Percentiles rank a stretch among this genome's conserved stretches.
Conservation (phyloP, 2,113 vertebrate genomes). For the Poecile atricapillus region DNA sequence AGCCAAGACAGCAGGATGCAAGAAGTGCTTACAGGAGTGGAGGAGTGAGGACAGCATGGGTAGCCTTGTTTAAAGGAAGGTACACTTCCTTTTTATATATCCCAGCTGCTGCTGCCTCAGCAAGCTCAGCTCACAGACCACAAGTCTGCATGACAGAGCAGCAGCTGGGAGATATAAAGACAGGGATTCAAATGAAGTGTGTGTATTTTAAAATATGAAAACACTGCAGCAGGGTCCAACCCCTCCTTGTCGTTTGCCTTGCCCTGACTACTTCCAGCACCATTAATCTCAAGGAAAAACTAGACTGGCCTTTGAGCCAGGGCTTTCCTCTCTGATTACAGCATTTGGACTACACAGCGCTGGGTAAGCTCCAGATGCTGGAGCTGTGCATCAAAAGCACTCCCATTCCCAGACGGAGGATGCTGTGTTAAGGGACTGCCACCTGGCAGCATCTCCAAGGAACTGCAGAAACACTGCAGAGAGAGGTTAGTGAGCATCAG, state of each 20-base stretch:
- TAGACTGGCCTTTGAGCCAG: background rate
- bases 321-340: background rate
- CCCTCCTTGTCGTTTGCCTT: background rate
- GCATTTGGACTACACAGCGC: background rate
- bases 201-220: background rate
- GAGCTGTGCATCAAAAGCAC: background rate
- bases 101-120: slow-evolving; percentile 10
- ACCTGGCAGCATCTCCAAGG: slow-evolving; percentile 63
- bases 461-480: background rate
- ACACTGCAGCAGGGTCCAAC: background rate
- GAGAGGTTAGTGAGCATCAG: background rate
- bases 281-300: background rate
- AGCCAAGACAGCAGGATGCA: background rate
- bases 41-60: background rate
- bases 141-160: background rate
- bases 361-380: background rate
- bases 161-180: slow-evolving; percentile 21
- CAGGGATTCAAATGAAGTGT: background rate
- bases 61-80: background rate
- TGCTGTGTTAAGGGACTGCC: slow-evolving; percentile 50
- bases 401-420: background rate
- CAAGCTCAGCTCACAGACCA: background rate
- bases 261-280: background rate
- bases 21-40: background rate
- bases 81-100: background rate